Evolutionary conservation across 2,113 vertebrate genomes (phyloP).

Genomic region (Naja naja): DNA sequence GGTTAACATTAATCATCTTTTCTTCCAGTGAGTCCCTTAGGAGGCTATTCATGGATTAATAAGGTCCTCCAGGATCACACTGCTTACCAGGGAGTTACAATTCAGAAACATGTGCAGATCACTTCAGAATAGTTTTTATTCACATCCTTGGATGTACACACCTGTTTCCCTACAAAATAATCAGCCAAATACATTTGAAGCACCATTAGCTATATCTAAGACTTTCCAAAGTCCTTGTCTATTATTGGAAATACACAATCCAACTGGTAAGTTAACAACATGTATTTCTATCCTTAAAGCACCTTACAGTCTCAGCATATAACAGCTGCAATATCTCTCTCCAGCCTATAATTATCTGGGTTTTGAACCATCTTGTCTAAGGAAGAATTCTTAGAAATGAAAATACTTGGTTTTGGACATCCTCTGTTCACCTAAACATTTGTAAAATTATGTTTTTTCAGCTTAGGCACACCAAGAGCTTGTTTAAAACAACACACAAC

Average conservation of each 20-base stretch:
- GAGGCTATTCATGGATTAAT: not conserved
- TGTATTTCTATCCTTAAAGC: not conserved
- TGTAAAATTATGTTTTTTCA: not conserved
- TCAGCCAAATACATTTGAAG: not conserved
- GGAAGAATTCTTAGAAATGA: not conserved
- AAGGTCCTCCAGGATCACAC: not conserved
- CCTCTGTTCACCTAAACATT: not conserved
- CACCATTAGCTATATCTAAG: not conserved
- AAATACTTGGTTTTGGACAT: not conserved
- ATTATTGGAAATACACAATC: not conserved
- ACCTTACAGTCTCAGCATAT: not conserved
- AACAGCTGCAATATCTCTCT: not conserved
- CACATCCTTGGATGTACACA: not conserved
- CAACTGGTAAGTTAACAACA: not conserved
- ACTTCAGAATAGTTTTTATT: not conserved
- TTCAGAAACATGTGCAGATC: not conserved
- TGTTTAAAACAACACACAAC: too few species aligned
- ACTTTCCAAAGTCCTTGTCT: not conserved
- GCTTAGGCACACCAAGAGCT: too few species aligned
- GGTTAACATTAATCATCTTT: constrained; percentile 6
- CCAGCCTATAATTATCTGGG: not conserved
- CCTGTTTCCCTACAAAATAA: not conserved
- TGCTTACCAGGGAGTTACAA: not conserved
- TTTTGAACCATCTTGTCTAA: not conserved
- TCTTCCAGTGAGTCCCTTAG: not conserved